These are phyloP conservation scores for Urocolius indicus DNA, from an alignment of 2,113 vertebrate genomes.

Conservation along the genomic window DNA sequence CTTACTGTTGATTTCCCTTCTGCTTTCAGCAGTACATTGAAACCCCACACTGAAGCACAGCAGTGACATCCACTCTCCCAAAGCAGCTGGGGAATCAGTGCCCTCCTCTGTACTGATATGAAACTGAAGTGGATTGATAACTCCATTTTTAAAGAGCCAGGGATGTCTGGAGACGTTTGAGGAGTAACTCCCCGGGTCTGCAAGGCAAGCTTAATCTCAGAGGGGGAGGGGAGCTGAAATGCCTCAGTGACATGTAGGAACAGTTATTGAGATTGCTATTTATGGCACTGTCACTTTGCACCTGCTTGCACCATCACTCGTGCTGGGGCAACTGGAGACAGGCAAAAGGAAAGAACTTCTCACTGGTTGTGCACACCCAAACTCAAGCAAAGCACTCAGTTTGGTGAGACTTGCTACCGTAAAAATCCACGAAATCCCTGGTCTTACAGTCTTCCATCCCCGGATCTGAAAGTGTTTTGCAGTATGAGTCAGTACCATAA, in stretches of 20 bases:
- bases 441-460: neutral
- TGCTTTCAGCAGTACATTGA: neutral
- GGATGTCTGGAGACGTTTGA: neutral
- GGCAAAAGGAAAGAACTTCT: neutral
- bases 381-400: neutral
- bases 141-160: neutral
- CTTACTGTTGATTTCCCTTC: rapidly evolving
- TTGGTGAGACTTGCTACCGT: rapidly evolving
- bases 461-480: neutral
- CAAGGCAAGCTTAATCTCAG: neutral
- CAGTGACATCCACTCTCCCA: rapidly evolving
- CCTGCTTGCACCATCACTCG: neutral
- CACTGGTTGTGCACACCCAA: neutral
- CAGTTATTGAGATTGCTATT: neutral
- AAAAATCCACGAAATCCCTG: neutral
- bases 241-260: rapidly evolving
- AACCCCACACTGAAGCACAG: no score
- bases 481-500: neutral
- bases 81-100: rapidly evolving
- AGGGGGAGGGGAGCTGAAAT: neutral
- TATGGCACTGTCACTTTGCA: slow-evolving; percentile 4
- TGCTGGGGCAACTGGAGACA: neutral
- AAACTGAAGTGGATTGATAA: rapidly evolving
- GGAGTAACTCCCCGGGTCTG: neutral
- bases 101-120: rapidly evolving